Evolutionary conservation across 2,797 vertebrate species (phyloP).

Genomic region (Trachurus trachurus): DNA sequence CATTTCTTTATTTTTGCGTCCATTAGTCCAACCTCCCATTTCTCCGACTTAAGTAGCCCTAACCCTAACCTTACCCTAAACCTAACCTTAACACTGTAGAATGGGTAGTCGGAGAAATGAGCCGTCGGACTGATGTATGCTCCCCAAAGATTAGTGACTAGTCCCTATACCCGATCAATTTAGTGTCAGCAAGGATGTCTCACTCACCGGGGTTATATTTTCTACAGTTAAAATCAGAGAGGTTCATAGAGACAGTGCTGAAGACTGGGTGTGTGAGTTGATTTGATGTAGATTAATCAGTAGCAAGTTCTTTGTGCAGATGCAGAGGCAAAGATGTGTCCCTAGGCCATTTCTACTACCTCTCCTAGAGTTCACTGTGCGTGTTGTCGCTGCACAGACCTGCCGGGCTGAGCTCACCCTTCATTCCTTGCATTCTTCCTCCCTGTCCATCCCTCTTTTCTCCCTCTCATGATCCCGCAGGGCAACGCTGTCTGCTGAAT

Average conservation of each 20-base stretch:
- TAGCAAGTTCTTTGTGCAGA: conserved; percentile 64
- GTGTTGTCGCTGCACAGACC: conserved; percentile 85
- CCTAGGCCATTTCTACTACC: conserved; percentile 76
- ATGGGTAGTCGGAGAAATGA: too few relatives aligned
- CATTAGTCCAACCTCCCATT: too few relatives aligned
- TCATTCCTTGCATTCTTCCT: conserved; percentile 87
- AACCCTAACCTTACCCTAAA: too few relatives aligned
- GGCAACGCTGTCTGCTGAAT: conserved; percentile 67
- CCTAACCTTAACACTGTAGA: too few relatives aligned
- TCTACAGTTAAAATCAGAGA: not conserved
- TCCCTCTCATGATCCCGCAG: conserved; percentile 65
- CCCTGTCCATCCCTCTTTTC: conserved; percentile 73
- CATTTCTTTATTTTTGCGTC: too few relatives aligned
- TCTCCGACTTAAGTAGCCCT: too few relatives aligned
- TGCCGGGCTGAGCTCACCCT: conserved; percentile 79
- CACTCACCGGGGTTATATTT: too few relatives aligned
- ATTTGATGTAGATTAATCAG: conserved; percentile 71
- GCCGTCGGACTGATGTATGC: too few relatives aligned
- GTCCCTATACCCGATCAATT: too few relatives aligned
- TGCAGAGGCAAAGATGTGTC: conserved; percentile 69
- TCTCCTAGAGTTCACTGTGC: conserved; percentile 80
- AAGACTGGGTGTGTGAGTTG: conserved; percentile 25
- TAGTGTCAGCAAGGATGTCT: too few relatives aligned
- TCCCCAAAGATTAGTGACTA: too few relatives aligned
- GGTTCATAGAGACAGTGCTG: conserved; percentile 8